Evolutionary conservation across 2,888 invertebrate genomes (phyloP), one percentile per base, ranked within the genome.

Genomic region (Hedychridium roseum): DNA sequence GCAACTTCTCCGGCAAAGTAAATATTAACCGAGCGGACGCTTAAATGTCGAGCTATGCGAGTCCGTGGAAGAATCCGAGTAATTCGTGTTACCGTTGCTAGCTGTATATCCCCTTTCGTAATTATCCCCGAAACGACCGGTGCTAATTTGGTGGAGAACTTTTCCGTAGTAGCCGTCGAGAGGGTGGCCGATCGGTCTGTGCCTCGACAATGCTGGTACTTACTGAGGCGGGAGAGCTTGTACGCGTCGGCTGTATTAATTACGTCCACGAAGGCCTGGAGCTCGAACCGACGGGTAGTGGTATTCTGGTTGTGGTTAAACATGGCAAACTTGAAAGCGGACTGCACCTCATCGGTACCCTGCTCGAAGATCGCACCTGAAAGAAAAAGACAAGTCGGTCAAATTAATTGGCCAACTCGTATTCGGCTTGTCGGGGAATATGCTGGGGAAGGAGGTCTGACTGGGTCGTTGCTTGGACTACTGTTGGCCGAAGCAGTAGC

Each of bases 191-290:
- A n/a, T n/a, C n/a, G n/a, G n/a, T n/a, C n/a, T n/a, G n/a, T n/a
- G n/a, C n/a, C n/a, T n/a, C n/a, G n/a, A n/a, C n/a, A n/a, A n/a
- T n/a, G n/a, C n/a, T n/a, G 32, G 18, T 68, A 90, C 94, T 89
- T 82, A 95, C 95, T 92, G 60, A 94, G 84, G 70, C 93, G 86
- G 32, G 94, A 94, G 50, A 95, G 84, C 79, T 94, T 94, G 82
- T 93, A 95, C 53, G 94, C 93, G 78, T 95, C 94, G 15, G 93
- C 93, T 7, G 94, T 94, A 79, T 94, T 91, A 79, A 95, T 94
- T 71, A 94, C 90, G 76, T 94, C 93, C 36, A 93, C 92, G 73
- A 89, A 93, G 5, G 92, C 92, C 77, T 92, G 91, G 41, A 94
- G 83, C 76, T 94, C 94, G 73, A 94, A 89, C 31, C 91, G 84